Percentiles rank a stretch among this genome's conserved stretches.
Conservation (phyloP, 2,797 vertebrate genomes). For the Gallinago nigripennis region DNA sequence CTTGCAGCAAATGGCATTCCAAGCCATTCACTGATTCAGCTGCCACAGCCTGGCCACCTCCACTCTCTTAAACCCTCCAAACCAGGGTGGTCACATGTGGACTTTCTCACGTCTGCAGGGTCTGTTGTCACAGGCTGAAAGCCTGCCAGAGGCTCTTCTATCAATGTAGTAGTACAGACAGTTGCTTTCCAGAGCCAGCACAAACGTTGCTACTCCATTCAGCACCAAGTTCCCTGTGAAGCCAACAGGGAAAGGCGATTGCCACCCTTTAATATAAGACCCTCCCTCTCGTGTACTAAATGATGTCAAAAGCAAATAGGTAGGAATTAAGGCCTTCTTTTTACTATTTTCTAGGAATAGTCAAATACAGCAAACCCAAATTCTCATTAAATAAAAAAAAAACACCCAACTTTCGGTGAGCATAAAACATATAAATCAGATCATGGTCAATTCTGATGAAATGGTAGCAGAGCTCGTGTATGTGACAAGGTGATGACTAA, state of each 20-base stretch:
- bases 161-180: background rate
- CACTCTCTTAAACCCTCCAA: background rate
- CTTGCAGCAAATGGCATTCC: background rate
- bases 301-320: background rate
- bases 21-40: background rate
- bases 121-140: background rate
- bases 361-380: background rate
- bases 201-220: background rate
- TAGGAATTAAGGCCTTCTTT: background rate
- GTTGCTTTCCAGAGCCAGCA: background rate
- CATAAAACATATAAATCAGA: background rate
- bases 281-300: background rate
- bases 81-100: background rate
- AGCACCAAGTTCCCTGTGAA: background rate
- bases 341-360: background rate
- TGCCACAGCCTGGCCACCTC: background rate
- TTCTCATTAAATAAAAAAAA: background rate
- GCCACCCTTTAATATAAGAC: background rate
- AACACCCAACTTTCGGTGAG: background rate
- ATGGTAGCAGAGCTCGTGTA: background rate
- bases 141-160: background rate
- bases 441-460: background rate
- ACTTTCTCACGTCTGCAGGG: accelerated
- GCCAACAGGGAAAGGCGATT: background rate
- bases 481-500: background rate